A percentile compares a stretch with the other conserved stretches of the same genome.
Conservation (phyloP, 2,888 invertebrate species). For the Icerya purchasi region DNA sequence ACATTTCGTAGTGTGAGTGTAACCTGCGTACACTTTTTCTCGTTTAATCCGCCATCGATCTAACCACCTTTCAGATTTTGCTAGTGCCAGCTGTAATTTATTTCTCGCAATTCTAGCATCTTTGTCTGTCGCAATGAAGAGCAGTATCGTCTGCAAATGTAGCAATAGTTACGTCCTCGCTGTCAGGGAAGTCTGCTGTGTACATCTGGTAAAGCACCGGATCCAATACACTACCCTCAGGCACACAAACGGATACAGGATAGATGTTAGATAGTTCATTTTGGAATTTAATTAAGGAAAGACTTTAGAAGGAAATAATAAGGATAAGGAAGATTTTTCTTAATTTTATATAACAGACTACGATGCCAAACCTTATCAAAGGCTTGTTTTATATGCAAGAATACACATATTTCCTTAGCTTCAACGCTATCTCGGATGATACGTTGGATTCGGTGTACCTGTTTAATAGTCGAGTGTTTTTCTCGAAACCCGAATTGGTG, state of each 20-base stretch:
- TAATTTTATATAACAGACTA: not conserved
- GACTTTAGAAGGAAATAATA: not conserved
- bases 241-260: not conserved
- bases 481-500: not conserved
- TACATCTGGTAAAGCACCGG: not conserved
- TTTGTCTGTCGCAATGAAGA: not conserved
- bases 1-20: not conserved
- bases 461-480: not conserved
- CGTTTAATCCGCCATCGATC: not conserved
- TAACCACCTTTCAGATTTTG: not conserved
- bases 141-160: not conserved
- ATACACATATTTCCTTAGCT: not conserved
- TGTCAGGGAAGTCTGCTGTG: not conserved
- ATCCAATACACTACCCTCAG: not conserved
- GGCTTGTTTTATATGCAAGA: not conserved
- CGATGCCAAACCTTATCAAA: not conserved
- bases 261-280: not conserved
- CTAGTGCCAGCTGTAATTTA: not conserved
- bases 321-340: not conserved
- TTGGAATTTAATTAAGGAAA: not conserved
- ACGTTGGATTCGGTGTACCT: not conserved
- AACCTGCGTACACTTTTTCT: not conserved
- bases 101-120: too few relatives aligned
- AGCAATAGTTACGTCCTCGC: not conserved
- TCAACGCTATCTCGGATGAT: not conserved